phyloP scores from a whole-genome alignment of 2,113 vertebrate genomes.

The Columbina picui region DNA sequence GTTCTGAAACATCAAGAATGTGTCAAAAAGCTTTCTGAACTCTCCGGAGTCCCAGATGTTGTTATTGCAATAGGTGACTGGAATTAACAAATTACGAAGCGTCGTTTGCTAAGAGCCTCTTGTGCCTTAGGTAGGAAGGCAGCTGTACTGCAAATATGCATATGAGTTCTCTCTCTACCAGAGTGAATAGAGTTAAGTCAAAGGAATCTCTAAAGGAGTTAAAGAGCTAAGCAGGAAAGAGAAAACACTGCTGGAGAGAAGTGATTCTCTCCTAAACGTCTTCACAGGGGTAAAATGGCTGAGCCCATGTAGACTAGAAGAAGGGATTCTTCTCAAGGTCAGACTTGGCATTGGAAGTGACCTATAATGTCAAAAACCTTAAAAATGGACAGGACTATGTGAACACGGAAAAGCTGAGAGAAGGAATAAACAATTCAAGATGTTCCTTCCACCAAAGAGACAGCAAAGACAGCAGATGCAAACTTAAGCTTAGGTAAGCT shows the following conservation, averaged over 20 bases:
- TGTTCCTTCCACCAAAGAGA: constrained; percentile 44
- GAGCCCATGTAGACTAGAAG: not conserved
- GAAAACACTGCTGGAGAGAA: not conserved
- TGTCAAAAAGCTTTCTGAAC: constrained; percentile 63
- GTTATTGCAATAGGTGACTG: constrained; percentile 53
- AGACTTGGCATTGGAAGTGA: constrained; percentile 23
- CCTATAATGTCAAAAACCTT: constrained; percentile 42
- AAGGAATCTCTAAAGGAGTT: not conserved
- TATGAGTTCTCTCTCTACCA: not conserved
- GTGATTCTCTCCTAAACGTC: not conserved
- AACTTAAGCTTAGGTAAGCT: constrained; percentile 69
- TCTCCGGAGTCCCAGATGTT: constrained; percentile 46
- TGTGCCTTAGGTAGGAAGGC: constrained; percentile 19
- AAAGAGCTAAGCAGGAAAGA: constrained; percentile 1
- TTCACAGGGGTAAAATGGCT: not conserved
- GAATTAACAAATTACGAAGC: constrained; percentile 54
- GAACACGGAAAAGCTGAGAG: constrained; percentile 63
- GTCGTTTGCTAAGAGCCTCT: constrained; percentile 31
- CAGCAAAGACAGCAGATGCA: constrained; percentile 57
- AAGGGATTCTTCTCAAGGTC: constrained; percentile 37
- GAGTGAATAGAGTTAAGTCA: constrained; percentile 39
- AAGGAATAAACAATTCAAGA: constrained; percentile 62
- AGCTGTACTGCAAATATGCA: not conserved
- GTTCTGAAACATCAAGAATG: constrained; percentile 55
- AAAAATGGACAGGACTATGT: not conserved